Evolutionary conservation across 2,113 vertebrate species (phyloP).

Genomic region (Leucopternis melanops): DNA sequence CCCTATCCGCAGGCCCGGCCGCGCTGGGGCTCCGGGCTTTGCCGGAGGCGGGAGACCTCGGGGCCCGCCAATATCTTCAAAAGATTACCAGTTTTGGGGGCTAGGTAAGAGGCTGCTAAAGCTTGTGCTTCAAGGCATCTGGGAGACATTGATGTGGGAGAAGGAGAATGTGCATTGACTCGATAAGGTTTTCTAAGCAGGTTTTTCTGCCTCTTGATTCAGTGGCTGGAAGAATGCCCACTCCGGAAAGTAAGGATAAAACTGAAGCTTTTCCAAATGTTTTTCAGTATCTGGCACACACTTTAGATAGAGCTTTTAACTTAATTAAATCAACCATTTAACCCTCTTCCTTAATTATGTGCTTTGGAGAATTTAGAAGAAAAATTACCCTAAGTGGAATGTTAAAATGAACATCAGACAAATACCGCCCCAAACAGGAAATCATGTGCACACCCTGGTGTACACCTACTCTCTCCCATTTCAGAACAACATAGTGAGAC

Average conservation of each 20-base stretch:
- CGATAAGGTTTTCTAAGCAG: not conserved
- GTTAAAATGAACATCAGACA: conserved; percentile 24
- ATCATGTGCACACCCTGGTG: not conserved
- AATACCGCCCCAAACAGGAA: conserved; percentile 35
- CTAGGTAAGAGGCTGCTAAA: not conserved
- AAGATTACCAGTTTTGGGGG: not conserved
- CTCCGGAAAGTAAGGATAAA: conserved; percentile 19
- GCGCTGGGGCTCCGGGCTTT: no score
- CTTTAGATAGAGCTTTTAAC: conserved; percentile 4
- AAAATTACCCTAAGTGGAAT: conserved; percentile 5
- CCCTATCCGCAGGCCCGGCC: no score
- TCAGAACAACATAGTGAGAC: not conserved
- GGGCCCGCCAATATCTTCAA: not conserved
- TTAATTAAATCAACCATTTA: conserved; percentile 49
- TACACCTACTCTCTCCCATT: conserved; percentile 15
- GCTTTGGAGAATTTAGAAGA: conserved; percentile 19
- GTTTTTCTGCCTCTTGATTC: conserved; percentile 18
- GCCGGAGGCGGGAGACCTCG: no score
- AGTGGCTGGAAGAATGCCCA: conserved; percentile 23
- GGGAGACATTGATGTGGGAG: not conserved
- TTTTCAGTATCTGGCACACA: conserved; percentile 21
- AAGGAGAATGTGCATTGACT: conserved; percentile 11
- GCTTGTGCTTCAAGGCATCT: not conserved
- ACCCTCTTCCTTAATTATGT: conserved; percentile 36
- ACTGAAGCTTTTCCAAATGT: conserved; percentile 18